Evolutionary conservation across 2,113 vertebrate genomes (phyloP).

Genomic region (Cyanoderma ruficeps): DNA sequence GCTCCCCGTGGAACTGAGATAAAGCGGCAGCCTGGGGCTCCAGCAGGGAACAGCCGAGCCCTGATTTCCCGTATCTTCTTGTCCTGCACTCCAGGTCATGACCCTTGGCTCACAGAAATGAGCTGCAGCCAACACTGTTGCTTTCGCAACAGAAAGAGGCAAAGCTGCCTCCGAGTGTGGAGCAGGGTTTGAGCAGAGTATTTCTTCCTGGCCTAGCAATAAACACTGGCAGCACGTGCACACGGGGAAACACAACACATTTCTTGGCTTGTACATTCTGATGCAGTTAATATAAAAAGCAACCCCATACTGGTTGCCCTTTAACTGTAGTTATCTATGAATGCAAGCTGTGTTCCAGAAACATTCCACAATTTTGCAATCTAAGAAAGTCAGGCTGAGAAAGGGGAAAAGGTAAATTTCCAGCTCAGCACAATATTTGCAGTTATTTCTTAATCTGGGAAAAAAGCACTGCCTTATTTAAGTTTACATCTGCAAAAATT

Average conservation of each 20-base stretch:
- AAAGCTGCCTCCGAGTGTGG: fast-evolving
- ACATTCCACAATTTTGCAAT: slow-evolving; percentile 1
- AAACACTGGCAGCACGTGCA: fast-evolving
- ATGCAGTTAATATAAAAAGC: not conserved
- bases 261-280: not conserved
- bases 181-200: not conserved
- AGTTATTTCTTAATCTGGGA: not conserved
- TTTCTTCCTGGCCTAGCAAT: not conserved
- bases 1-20: not conserved
- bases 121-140: not conserved
- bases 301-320: not conserved
- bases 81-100: not conserved
- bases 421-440: not conserved
- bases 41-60: not conserved
- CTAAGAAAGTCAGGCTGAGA: not conserved
- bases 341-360: not conserved
- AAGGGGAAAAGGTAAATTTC: not conserved
- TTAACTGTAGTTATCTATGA: not conserved
- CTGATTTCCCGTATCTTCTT: not conserved
- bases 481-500: not conserved
- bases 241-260: fast-evolving
- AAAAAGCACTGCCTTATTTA: not conserved
- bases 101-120: not conserved
- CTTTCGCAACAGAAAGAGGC: not conserved
- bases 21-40: not conserved